Evolutionary conservation across 2,888 invertebrate species (phyloP), one percentile per base, ranked within the genome.

Genomic region (Drosophila cracens): DNA sequence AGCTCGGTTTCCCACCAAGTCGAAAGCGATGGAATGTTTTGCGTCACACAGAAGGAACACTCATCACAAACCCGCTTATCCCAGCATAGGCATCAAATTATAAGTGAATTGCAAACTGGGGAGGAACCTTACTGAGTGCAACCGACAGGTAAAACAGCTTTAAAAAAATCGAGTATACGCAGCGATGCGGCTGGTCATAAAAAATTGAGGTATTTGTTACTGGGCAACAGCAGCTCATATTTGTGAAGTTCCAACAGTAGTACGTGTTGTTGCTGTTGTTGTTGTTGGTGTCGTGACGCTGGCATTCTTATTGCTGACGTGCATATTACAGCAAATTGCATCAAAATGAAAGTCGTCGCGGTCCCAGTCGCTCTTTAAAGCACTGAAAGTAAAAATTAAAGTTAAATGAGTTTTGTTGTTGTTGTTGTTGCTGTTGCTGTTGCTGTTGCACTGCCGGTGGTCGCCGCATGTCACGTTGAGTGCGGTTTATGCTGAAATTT

Each of bases 321-420:
- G 66, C 67, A 64, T 73, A 63, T 63, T 60, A 53, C 58, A 66
- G 57, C 63, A 81, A 83, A 83, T 77, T 77, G 70, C 84, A 77
- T 66, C 69, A 64, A 77, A 67, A 77, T 72, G 49, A 82, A 87
- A 75, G 73, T 74, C 68, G 70, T 27, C 51, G 70, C 29, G 40
- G 27, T 56, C 8, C 36, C n/a, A 1, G 54, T 34, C 63, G 69
- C 21, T 51, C 75, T 76, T 89, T 81, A 81, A 89, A 77, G 73
- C 60, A 73, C 70, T 87, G 87, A 76, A 78, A 90, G 72, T 83
- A 62, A 73, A 87, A 89, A 89, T 90, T 87, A 83, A 90, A 89
- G 72, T 89, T 82, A 84, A 90, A 81, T 89, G 81, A 81, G 77
- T 77, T 77, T 48, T 53, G 43, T 34, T 48, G 52, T 29, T 33